A percentile compares a stretch with the other conserved stretches of the same genome.
Evolutionary conservation across 2,113 vertebrate species (phyloP).

Genomic region (Xiphophorus maculatus): DNA sequence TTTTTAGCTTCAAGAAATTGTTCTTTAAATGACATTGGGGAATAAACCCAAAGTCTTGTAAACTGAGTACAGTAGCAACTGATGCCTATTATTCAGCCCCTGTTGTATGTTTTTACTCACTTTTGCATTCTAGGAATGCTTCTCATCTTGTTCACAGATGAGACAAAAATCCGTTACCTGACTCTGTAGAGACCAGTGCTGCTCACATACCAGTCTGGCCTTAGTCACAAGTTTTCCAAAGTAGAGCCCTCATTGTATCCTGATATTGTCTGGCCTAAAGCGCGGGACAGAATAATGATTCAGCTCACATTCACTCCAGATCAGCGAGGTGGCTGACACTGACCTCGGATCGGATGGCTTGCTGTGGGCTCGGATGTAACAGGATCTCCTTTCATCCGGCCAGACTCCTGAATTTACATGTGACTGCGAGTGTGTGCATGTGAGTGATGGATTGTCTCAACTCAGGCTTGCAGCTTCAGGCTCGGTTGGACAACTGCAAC

Average conservation of each 20-base stretch:
- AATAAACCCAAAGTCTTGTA: neutral
- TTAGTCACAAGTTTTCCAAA: constrained; percentile 15
- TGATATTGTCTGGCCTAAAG: constrained; percentile 38
- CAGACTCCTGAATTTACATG: constrained; percentile 45
- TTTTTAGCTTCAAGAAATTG: neutral
- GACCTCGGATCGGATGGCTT: constrained; percentile 60
- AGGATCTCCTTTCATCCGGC: constrained; percentile 51
- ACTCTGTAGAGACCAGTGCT: constrained; percentile 2
- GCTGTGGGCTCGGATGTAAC: constrained; percentile 47
- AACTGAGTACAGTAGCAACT: neutral
- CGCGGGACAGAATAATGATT: constrained; percentile 24
- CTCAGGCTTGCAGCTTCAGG: constrained; percentile 33
- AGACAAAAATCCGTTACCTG: constrained; percentile 7
- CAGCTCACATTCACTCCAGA: constrained; percentile 46
- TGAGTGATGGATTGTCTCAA: constrained; percentile 30
- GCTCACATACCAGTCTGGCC: constrained; percentile 9
- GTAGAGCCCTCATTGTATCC: constrained; percentile 20
- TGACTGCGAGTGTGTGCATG: constrained; percentile 20
- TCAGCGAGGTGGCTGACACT: constrained; percentile 40
- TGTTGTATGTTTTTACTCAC: neutral
- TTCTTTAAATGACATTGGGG: neutral
- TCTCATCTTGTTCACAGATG: neutral
- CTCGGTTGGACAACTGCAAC: constrained; percentile 32
- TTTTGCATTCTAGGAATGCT: neutral
- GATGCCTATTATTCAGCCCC: neutral